Evolutionary conservation across 2,888 invertebrate species (phyloP), one percentile per base, ranked within the genome.

Genomic region (Thymelicus sylvestris): DNA sequence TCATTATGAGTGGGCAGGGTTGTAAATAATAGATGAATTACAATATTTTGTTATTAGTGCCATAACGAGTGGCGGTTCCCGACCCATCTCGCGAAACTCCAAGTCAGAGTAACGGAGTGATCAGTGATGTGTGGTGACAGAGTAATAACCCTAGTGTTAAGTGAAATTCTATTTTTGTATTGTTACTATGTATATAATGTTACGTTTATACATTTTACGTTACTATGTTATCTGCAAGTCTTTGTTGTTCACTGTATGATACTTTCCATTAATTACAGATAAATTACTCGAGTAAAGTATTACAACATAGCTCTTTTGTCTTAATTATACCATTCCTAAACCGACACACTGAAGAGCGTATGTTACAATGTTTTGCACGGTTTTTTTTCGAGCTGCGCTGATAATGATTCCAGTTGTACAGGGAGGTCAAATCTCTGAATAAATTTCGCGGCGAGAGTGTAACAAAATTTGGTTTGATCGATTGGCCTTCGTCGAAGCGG

Each of bases 151-250:
- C 10, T 61, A 67, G 55, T 38, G 44, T 38, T 63, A 57, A 69
- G 38, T 59, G n/a, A 64, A 69, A 59, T 69, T 68, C 63, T 69
- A 69, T 69, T 69, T 69, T 69, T 69, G 48, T 69, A 69, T 64
- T 57, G 69, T 64, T 69, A 57, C 19, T 38, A 44, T 24, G 24
- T 61, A 55, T 57, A 57, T 38, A 31, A 50, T 68, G 63, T 68
- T 68, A 47, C 64, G 69, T 69, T 69, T 69, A 59, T 48, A 47
- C 55, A 69, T 63, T 69, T 69, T 69, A 64, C n/a, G 63, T 64
- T 38, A 13, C 38, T 24, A 13, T 47, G 68, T 62, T 67, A 62
- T 31, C 24, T 52, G 67, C 61, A 50, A 48, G 15, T 55, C 44
- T 68, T 55, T 64, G 59, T 57, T 68, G 52, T 69, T 64, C 47